phyloP scores from a whole-genome alignment of 2,888 invertebrate species.

The Hybos culiciformis region DNA sequence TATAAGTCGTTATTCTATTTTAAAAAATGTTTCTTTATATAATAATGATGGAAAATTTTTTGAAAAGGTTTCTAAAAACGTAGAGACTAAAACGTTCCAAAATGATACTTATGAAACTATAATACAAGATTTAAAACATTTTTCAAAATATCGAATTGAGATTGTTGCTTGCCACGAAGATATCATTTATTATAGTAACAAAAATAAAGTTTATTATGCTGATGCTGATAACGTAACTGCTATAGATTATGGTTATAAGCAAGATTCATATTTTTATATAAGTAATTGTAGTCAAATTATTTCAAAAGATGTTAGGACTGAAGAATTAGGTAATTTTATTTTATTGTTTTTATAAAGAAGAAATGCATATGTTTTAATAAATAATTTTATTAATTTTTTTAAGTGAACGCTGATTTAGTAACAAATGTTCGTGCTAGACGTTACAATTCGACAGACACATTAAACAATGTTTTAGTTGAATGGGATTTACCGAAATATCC shows the following conservation, averaged over 20 bases:
- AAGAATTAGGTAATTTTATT: conserved; percentile 29
- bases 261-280: too few relatives aligned
- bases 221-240: too few relatives aligned
- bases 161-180: conserved; percentile 57
- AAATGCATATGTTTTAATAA: too few relatives aligned
- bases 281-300: conserved; percentile 43
- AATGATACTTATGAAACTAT: conserved; percentile 38
- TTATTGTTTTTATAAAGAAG: too few relatives aligned
- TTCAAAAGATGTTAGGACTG: conserved; percentile 38
- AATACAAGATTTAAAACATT: conserved; percentile 57
- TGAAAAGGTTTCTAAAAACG: conserved; percentile 18
- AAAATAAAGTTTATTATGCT: too few relatives aligned
- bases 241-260: too few relatives aligned
- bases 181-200: conserved; percentile 6
- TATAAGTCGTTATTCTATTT: neutral
- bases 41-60: conserved; percentile 16
- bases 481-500: conserved; percentile 76
- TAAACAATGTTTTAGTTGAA: conserved; percentile 45
- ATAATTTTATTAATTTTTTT: neutral
- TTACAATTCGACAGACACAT: neutral
- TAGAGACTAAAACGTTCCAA: conserved; percentile 25
- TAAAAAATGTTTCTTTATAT: neutral
- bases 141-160: conserved; percentile 58
- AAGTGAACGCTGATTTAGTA: neutral
- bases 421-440: neutral